Conservation (phyloP, 2,888 invertebrate genomes). For the Phrixothrix hirtus region DNA sequence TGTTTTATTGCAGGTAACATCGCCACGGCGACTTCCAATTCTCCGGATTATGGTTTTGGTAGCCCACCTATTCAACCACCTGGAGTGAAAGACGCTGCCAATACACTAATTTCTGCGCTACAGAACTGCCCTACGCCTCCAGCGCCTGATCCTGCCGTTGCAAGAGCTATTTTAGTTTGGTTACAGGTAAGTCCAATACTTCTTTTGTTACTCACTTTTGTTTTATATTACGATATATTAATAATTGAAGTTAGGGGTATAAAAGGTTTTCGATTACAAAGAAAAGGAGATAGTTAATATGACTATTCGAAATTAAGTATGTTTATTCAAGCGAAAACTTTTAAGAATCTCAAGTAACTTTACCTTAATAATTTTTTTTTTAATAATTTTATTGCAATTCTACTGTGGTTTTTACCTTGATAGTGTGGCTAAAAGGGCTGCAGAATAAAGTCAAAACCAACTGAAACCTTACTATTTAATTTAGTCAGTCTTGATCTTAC, state of each 20-base stretch:
- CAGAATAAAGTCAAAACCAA: too few relatives aligned
- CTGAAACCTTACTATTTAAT: too few relatives aligned
- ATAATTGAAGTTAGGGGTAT: not conserved
- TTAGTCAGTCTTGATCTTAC: too few relatives aligned
- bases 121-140: conserved; percentile 68
- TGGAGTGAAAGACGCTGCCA: conserved; percentile 66
- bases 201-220: not conserved
- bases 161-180: conserved; percentile 70
- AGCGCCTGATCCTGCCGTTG: conserved; percentile 68
- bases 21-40: conserved; percentile 51
- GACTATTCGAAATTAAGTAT: too few relatives aligned
- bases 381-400: too few relatives aligned
- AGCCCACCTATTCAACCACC: conserved; percentile 44
- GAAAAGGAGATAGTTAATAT: too few relatives aligned
- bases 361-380: too few relatives aligned
- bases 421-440: too few relatives aligned
- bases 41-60: conserved; percentile 53
- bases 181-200: conserved; percentile 53
- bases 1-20: conserved; percentile 48
- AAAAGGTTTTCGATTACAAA: too few relatives aligned
- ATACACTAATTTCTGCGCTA: conserved; percentile 66
- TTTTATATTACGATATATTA: not conserved
- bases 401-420: too few relatives aligned
- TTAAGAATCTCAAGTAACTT: too few relatives aligned
- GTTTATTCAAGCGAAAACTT: too few relatives aligned